Evolutionary conservation across 2,113 vertebrate genomes (phyloP).

Genomic region (Colinus virginianus): DNA sequence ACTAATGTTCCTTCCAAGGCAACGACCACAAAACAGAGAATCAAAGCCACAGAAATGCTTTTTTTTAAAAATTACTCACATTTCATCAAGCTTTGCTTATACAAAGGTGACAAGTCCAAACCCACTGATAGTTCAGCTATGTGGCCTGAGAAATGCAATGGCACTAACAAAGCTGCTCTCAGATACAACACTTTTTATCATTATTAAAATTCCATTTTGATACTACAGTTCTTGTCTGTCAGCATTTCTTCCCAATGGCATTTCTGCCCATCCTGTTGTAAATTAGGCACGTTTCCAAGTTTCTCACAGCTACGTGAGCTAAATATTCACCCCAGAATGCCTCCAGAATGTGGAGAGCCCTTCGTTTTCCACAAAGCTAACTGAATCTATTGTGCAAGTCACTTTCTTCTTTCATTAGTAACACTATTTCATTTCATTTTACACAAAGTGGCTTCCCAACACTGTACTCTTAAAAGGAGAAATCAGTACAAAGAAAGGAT

Average conservation of each 20-base stretch:
- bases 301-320: background rate
- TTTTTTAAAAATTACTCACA: constrained; percentile 62
- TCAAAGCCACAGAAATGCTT: constrained; percentile 68
- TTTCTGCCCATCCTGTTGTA: constrained; percentile 25
- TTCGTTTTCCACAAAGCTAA: constrained; percentile 31
- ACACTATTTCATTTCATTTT: constrained; percentile 32
- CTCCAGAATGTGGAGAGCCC: background rate
- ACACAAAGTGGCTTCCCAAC: background rate
- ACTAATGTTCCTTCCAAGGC: constrained; percentile 41
- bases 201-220: constrained; percentile 26
- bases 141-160: constrained; percentile 26
- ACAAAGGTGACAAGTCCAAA: constrained; percentile 64
- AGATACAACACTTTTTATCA: constrained; percentile 41
- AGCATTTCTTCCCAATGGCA: background rate
- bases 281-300: background rate
- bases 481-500: constrained; percentile 31
- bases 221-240: constrained; percentile 34
- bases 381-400: background rate
- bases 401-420: constrained; percentile 55
- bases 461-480: constrained; percentile 32
- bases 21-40: constrained; percentile 61
- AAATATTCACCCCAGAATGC: background rate
- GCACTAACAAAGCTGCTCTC: constrained; percentile 35
- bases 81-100: constrained; percentile 67
- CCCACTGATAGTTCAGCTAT: constrained; percentile 65